Evolutionary conservation across 1,140 invertebrate genomes (phyloP).

Genomic region (Zaprionus kolodkinae): DNA sequence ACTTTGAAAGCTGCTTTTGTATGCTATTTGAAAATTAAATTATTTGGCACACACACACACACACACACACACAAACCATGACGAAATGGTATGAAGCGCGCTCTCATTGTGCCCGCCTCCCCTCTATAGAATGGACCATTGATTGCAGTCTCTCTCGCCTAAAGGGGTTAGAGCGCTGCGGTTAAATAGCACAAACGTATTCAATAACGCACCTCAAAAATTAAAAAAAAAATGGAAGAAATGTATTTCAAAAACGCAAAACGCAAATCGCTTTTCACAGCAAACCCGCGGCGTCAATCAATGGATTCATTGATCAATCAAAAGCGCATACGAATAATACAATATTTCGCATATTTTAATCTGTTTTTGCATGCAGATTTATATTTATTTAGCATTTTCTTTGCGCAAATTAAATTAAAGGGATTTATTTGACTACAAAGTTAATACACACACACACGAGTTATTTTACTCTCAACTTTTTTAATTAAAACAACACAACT

Average conservation of each 20-base stretch:
- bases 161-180: not conserved
- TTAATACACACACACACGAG: slow-evolving; percentile 18
- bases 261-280: slow-evolving; percentile 6
- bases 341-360: not conserved
- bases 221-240: not conserved
- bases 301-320: not conserved
- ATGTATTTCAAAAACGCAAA: not conserved
- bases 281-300: slow-evolving; percentile 14
- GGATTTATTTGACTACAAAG: not conserved
- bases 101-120: slow-evolving; percentile 20
- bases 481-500: slow-evolving; percentile 75
- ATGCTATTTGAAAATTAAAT: slow-evolving; percentile 78
- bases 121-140: slow-evolving; percentile 62
- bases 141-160: slow-evolving; percentile 50
- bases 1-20: slow-evolving; percentile 71
- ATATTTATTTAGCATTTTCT: not conserved
- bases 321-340: not conserved
- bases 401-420: slow-evolving; percentile 2
- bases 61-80: slow-evolving; percentile 11
- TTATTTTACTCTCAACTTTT: slow-evolving; percentile 53
- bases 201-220: slow-evolving; percentile 10
- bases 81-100: slow-evolving; percentile 15
- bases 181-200: not conserved
- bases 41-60: slow-evolving; percentile 55
- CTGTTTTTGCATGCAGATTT: not conserved